Base-by-base conservation (phyloP, 2,797 vertebrate genomes). In the Dryobates pubescens region DNA sequence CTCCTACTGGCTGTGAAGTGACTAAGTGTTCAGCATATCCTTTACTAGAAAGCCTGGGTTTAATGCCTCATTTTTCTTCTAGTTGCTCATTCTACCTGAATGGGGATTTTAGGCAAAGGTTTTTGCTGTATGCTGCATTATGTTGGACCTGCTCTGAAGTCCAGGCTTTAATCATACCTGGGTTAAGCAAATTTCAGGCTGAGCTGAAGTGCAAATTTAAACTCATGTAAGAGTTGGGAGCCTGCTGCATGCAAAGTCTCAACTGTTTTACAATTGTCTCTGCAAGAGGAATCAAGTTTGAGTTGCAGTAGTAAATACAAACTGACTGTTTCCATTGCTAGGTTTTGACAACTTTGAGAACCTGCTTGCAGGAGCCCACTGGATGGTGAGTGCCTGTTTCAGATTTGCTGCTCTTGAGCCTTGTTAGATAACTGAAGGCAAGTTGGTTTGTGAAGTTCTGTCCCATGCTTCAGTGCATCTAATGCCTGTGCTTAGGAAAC, bases 341-440 rank as follows among this genome's bases (percentile, higher is more conserved):
- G 99, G 99, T 82, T 99, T 98, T 94, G 99, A 99, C 92, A 99
- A 99, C 98, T 99, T 99, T 83, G 98, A 99, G 97, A 98, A 97
- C 92, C 98, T 99, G 93, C 98, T 99, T 59, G 98, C 98, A 1
- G 99, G 99, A 94, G 99, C 98, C 93, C 99, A 99, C 93, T 99
- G 98, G 98, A 99, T 99, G 99, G 99, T 99, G 96, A 95, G 98
- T 97, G 14, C 43, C 23, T 20, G 1, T 87, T 82, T 63, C 38
- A 83, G 26, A 57, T 57, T 61, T 72, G 3, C 15, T 81, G 8
- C n/a, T 61, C 32, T 58, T 69, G 54, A 51, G 19, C 63, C 16
- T 18, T 74, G 2, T 49, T 80, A 67, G 20, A 22, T 65, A 43
- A 54, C 2, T 15, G 36, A n/a, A 64, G 47, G n/a, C 47, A 27